These are phyloP conservation scores for Tragelaphus oryx DNA, from an alignment of 2,797 vertebrate species.

Conservation along the genomic window DNA sequence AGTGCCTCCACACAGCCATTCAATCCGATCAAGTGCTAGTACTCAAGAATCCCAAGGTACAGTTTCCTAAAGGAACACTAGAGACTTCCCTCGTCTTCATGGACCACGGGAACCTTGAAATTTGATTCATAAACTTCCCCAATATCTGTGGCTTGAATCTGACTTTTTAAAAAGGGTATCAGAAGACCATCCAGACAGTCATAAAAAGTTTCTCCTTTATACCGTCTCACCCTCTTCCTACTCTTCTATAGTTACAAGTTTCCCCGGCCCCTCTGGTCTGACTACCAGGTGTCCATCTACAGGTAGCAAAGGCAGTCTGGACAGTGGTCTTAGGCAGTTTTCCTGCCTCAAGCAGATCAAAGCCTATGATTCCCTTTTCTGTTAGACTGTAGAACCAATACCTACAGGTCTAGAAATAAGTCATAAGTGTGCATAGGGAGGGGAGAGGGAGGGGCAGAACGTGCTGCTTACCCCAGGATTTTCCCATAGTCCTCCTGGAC, in stretches of 20 bases:
- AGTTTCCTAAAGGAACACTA: neutral
- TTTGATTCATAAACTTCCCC: neutral
- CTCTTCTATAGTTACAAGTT: neutral
- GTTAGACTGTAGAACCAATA: neutral
- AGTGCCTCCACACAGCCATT: accelerated
- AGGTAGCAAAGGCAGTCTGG: neutral
- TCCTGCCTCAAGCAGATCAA: neutral
- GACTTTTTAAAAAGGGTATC: neutral
- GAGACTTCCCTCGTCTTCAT: neutral
- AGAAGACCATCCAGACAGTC: neutral
- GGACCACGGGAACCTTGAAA: neutral
- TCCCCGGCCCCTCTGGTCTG: neutral
- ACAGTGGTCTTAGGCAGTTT: too few species aligned
- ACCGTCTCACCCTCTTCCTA: neutral
- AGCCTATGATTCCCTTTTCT: neutral
- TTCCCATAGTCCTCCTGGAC: too few species aligned
- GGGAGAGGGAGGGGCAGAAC: neutral
- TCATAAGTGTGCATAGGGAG: neutral
- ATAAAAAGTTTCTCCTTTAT: neutral
- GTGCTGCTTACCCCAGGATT: neutral
- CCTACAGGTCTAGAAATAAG: neutral
- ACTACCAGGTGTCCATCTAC: accelerated
- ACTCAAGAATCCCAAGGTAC: accelerated
- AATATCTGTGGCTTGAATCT: neutral
- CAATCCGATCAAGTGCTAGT: accelerated